phyloP scores from a whole-genome alignment of 2,113 vertebrate species.

The Phylloscopus trochiloides region DNA sequence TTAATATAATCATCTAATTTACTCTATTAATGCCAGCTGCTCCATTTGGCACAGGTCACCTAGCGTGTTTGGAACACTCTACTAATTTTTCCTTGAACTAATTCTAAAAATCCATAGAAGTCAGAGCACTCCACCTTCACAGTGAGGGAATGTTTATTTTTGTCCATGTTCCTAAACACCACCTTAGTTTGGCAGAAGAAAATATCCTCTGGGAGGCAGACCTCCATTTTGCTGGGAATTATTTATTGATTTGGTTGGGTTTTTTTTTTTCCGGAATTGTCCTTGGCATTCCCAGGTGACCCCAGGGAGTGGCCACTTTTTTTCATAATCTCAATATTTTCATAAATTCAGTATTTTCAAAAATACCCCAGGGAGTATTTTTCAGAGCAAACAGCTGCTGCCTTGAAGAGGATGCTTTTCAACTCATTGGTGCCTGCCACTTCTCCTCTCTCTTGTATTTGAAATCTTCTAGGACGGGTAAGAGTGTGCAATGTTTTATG shows the following conservation, averaged over 20 bases:
- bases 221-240: neutral
- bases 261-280: neutral
- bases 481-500: neutral
- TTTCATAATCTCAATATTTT: no score
- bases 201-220: neutral
- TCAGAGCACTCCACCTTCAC: neutral
- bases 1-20: conserved; percentile 62
- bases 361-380: neutral
- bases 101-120: conserved; percentile 23
- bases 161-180: neutral
- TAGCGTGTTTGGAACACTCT: neutral
- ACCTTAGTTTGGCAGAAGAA: neutral
- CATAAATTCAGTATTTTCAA: no score
- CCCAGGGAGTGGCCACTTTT: neutral
- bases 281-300: neutral
- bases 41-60: conserved; percentile 50
- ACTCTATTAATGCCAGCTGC: conserved; percentile 63
- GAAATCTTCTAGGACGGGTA: neutral
- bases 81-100: conserved; percentile 49
- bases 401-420: neutral
- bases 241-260: neutral
- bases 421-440: neutral
- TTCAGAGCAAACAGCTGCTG: neutral
- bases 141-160: neutral
- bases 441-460: neutral